Conservation (phyloP, 1,140 invertebrate genomes). For the Harpegnathos saltator region DNA sequence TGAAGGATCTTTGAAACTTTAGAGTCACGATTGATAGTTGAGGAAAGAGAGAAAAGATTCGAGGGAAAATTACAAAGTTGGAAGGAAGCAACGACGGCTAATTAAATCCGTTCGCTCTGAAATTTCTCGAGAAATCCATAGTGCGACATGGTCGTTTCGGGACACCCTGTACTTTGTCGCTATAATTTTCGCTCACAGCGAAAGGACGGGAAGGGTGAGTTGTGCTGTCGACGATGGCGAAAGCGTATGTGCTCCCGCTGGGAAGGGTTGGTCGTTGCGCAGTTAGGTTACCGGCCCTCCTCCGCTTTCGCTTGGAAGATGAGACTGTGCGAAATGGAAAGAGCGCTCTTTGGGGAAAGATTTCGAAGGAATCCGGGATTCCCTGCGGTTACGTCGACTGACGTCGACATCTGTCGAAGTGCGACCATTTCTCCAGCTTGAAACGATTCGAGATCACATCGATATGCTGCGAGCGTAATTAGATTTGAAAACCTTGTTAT, state of each 20-base stretch:
- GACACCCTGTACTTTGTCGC: conserved; percentile 31
- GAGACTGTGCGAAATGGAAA: conserved; percentile 49
- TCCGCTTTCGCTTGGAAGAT: conserved; percentile 31
- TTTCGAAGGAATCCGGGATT: conserved; percentile 25
- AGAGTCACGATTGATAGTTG: background rate
- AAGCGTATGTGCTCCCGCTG: conserved; percentile 38
- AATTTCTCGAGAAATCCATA: background rate
- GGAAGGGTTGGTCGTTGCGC: conserved; percentile 43
- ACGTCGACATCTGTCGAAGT: too few species aligned
- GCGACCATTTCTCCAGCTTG: too few species aligned
- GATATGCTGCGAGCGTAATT: conserved; percentile 19
- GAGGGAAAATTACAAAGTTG: background rate
- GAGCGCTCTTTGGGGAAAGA: conserved; percentile 53
- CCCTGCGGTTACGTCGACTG: too few species aligned
- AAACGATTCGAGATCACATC: background rate
- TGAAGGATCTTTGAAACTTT: background rate
- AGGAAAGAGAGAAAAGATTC: too few species aligned
- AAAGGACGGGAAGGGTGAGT: conserved; percentile 9
- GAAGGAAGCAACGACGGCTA: background rate
- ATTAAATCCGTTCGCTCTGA: background rate
- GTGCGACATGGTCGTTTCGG: background rate
- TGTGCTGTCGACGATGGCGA: conserved; percentile 42
- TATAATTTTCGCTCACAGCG: conserved; percentile 41
- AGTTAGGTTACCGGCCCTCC: conserved; percentile 43
- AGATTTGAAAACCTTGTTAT: background rate